These are phyloP conservation scores for Mobula birostris DNA, from an alignment of 2,113 vertebrate species.

Conservation along the genomic window DNA sequence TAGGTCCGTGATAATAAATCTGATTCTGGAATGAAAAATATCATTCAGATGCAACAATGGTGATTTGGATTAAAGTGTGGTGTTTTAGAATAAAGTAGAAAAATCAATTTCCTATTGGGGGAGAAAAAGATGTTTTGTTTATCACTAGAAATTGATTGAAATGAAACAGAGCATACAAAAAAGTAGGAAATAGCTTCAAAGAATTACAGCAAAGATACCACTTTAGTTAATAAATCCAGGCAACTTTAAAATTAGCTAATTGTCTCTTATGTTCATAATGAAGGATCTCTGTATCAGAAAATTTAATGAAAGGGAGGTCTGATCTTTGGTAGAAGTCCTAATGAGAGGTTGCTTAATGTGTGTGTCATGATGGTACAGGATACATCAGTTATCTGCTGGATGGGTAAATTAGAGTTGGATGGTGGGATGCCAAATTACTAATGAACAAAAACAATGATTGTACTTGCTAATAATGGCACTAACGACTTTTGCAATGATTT, in stretches of 20 bases:
- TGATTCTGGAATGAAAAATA: background rate
- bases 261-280: background rate
- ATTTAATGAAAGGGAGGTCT: slow-evolving; percentile 16
- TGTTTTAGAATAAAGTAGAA: background rate
- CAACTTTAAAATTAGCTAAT: background rate
- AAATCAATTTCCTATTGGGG: background rate
- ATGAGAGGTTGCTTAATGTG: background rate
- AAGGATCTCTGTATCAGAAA: background rate
- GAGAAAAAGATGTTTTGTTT: background rate
- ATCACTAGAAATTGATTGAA: background rate
- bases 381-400: background rate
- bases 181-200: background rate
- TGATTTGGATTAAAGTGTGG: background rate
- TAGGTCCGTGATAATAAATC: too few relatives aligned
- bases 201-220: background rate
- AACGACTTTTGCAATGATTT: background rate
- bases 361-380: slow-evolving; percentile 5
- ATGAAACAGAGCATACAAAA: background rate
- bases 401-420: slow-evolving; percentile 18
- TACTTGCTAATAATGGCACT: background rate
- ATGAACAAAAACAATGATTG: slow-evolving; percentile 30
- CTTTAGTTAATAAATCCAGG: background rate
- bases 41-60: background rate
- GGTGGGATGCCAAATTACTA: slow-evolving; percentile 6
- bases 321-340: background rate